Evolutionary conservation across 2,113 vertebrate species (phyloP).

Genomic region (Ammospiza nelsoni): DNA sequence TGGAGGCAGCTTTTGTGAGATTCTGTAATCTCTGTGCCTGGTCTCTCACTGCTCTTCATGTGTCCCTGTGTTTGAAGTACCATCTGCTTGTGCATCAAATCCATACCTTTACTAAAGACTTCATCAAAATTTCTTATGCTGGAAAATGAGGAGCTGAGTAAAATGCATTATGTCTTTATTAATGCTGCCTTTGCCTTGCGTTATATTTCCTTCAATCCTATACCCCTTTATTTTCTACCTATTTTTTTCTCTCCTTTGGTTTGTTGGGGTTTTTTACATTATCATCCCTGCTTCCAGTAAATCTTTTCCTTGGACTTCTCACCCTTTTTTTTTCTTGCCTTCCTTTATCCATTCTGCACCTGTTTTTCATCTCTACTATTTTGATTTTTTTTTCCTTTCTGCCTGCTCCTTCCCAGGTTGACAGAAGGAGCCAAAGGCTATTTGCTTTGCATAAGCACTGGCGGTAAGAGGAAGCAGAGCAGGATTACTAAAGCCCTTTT

Average conservation of each 20-base stretch:
- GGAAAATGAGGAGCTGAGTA: background rate
- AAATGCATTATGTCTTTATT: background rate
- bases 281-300: background rate
- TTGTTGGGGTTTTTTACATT: background rate
- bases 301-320: background rate
- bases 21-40: background rate
- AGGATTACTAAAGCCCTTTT: background rate
- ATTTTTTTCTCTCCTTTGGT: background rate
- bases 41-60: background rate
- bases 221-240: background rate
- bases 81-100: background rate
- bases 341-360: background rate
- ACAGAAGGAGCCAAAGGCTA: background rate
- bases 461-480: background rate
- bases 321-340: rapidly evolving
- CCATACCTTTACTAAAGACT: background rate
- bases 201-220: background rate
- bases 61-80: background rate
- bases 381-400: background rate
- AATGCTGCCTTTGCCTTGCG: background rate
- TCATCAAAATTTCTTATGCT: background rate
- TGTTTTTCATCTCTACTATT: background rate
- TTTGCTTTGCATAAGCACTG: background rate
- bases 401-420: background rate
- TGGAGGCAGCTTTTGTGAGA: background rate